Conservation (phyloP, 2,797 vertebrate genomes). For the Phataginus tricuspis region DNA sequence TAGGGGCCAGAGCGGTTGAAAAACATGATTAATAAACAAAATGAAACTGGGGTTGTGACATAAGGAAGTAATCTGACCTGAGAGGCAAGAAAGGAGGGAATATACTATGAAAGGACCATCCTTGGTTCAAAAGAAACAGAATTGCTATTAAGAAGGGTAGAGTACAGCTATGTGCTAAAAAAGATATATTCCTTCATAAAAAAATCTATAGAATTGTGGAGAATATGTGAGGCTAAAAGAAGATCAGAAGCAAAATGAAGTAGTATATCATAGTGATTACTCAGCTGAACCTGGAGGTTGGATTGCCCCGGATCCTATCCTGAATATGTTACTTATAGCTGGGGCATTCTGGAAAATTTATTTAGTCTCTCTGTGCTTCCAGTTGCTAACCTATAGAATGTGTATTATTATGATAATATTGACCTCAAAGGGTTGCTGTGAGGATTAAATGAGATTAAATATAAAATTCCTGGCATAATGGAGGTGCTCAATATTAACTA, state of each 20-base stretch:
- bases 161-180: background rate
- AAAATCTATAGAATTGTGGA: background rate
- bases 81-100: background rate
- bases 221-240: background rate
- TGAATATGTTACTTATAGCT: background rate
- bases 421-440: background rate
- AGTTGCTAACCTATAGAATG: background rate
- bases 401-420: background rate
- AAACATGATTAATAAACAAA: constrained; percentile 40
- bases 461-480: background rate
- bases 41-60: background rate
- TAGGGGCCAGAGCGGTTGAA: background rate
- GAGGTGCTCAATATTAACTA: background rate
- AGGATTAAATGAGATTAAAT: background rate
- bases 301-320: background rate
- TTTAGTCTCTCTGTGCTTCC: background rate
- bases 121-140: background rate
- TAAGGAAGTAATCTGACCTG: background rate
- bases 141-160: background rate
- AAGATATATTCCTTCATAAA: background rate
- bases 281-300: background rate
- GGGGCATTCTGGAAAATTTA: background rate
- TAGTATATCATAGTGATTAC: background rate
- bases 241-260: background rate
- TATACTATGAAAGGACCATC: background rate